Percentiles rank a stretch among this genome's conserved stretches.
Evolutionary conservation across 2,888 invertebrate species (phyloP).

Genomic region (Cylloceria caligata): DNA sequence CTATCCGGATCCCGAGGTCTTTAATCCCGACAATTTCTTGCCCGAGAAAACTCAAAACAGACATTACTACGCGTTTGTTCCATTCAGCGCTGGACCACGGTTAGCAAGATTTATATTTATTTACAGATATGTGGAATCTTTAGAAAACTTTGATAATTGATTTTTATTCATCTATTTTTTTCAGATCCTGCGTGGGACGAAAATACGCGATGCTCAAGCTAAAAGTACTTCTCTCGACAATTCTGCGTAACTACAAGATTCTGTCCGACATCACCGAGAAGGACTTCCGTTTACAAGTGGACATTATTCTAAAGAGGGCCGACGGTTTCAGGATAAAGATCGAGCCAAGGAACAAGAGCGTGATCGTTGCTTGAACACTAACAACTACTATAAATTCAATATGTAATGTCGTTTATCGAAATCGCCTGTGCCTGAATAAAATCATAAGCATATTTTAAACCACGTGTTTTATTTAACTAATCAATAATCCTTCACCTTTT

Average conservation of each 20-base stretch:
- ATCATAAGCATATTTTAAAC: slow-evolving; percentile 18
- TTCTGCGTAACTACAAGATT: slow-evolving; percentile 90
- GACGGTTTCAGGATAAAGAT: slow-evolving; percentile 91
- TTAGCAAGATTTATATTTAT: slow-evolving; percentile 65
- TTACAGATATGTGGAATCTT: neutral
- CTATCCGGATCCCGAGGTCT: slow-evolving; percentile 91
- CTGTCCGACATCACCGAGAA: slow-evolving; percentile 88
- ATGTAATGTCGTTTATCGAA: slow-evolving; percentile 7
- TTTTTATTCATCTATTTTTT: slow-evolving; percentile 20
- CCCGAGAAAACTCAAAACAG: slow-evolving; percentile 91
- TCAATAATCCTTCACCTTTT: neutral
- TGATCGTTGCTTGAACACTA: neutral
- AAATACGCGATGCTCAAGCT: slow-evolving; percentile 93
- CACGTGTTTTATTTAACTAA: neutral
- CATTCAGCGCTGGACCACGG: slow-evolving; percentile 93
- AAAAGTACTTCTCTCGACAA: slow-evolving; percentile 91
- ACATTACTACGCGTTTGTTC: slow-evolving; percentile 93
- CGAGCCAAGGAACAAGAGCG: slow-evolving; percentile 87
- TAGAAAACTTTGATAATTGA: neutral
- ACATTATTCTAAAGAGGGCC: slow-evolving; percentile 91
- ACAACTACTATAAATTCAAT: neutral
- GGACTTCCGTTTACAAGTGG: slow-evolving; percentile 90
- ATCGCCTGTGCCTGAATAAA: slow-evolving; percentile 43
- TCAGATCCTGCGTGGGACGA: slow-evolving; percentile 89
- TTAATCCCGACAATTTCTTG: slow-evolving; percentile 94